Conservation (phyloP, 2,888 invertebrate species). For the Ypsolopha scabrella region DNA sequence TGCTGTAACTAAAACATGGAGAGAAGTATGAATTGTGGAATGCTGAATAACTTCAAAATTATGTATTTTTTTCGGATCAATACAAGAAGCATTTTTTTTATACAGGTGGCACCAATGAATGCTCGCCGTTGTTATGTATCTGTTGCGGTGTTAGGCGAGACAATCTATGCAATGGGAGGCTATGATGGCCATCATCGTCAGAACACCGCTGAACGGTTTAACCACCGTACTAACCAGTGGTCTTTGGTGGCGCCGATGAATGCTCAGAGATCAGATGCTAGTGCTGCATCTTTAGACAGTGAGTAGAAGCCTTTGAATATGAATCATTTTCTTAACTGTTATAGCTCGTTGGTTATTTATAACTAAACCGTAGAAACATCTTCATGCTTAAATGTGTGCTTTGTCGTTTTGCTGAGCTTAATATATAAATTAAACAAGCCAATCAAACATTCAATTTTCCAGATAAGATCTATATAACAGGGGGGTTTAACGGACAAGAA, state of each 20-base stretch:
- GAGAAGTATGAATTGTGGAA: conserved; percentile 64
- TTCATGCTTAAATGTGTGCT: neutral
- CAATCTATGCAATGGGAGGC: conserved; percentile 90
- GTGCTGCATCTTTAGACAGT: conserved; percentile 88
- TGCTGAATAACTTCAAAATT: no score
- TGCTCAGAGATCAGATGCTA: conserved; percentile 90
- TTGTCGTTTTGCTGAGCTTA: no score
- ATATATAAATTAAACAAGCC: no score
- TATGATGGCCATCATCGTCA: conserved; percentile 89
- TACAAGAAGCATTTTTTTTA: no score
- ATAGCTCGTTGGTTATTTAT: no score
- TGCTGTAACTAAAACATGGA: conserved; percentile 86
- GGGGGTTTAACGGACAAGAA: conserved; percentile 93
- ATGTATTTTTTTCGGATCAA: no score
- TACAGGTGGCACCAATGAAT: conserved; percentile 88
- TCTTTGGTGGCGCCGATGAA: conserved; percentile 89
- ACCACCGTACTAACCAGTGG: conserved; percentile 89
- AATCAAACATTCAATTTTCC: neutral
- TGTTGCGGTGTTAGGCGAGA: conserved; percentile 80
- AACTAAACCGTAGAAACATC: neutral
- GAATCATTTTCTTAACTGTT: neutral
- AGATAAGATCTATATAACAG: conserved; percentile 85
- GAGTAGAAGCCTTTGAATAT: conserved; percentile 14
- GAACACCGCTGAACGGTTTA: conserved; percentile 88
- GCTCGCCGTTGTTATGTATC: conserved; percentile 89